Conservation (phyloP, 2,113 vertebrate species). For the Hipposideros armiger region DNA sequence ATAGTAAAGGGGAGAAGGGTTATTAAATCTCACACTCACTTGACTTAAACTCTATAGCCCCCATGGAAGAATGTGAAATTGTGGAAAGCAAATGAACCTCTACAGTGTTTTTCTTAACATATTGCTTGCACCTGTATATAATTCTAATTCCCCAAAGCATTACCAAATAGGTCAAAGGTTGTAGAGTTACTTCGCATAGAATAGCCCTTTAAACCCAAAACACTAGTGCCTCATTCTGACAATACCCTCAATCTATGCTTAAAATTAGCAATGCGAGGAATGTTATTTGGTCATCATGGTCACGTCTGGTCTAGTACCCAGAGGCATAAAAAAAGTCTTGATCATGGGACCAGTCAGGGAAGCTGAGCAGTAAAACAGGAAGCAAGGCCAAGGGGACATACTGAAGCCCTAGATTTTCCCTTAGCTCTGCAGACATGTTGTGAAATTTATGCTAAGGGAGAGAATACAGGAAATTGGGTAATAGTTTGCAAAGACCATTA, state of each 20-base stretch:
- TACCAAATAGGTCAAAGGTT: slow-evolving; percentile 75
- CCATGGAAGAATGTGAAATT: slow-evolving; percentile 65
- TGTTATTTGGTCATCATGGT: slow-evolving; percentile 64
- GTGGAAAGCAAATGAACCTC: slow-evolving; percentile 63
- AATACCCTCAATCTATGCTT: slow-evolving; percentile 54
- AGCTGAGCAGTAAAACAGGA: slow-evolving; percentile 53
- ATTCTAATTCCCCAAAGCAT: slow-evolving; percentile 79
- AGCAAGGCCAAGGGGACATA: slow-evolving; percentile 63
- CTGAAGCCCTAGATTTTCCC: slow-evolving; percentile 59
- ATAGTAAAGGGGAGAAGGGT: slow-evolving; percentile 51
- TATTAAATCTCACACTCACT: slow-evolving; percentile 78
- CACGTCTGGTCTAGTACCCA: slow-evolving; percentile 52
- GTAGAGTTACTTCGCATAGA: slow-evolving; percentile 66
- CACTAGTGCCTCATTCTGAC: slow-evolving; percentile 66
- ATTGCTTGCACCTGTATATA: slow-evolving; percentile 80
- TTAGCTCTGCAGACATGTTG: slow-evolving; percentile 69
- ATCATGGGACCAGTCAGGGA: slow-evolving; percentile 40
- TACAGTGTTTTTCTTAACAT: slow-evolving; percentile 72
- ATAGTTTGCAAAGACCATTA: slow-evolving; percentile 75
- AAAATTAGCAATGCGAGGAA: slow-evolving; percentile 74
- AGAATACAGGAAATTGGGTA: slow-evolving; percentile 77
- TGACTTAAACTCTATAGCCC: slow-evolving; percentile 74
- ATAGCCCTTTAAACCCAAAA: slow-evolving; percentile 55
- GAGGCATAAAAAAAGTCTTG: slow-evolving; percentile 54
- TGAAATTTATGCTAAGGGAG: slow-evolving; percentile 79